Evolutionary conservation across 1,140 invertebrate species (phyloP), one percentile per base, ranked within the genome.

Genomic region (Eumaeus atala): DNA sequence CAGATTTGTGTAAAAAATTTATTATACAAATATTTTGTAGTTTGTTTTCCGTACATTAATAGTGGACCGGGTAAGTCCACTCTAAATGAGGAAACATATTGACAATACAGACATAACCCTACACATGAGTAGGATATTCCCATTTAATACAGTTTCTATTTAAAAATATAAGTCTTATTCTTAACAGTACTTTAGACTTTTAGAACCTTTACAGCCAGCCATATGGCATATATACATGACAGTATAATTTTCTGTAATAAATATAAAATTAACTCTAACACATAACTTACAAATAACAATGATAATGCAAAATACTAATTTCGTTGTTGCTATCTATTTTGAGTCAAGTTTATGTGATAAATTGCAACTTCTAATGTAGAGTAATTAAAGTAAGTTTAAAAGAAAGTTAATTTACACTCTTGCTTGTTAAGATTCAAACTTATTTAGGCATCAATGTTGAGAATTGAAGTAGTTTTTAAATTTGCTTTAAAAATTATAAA

Each of bases 21-120:
- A 78, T 77, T 76, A 74, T 75, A 77, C 72, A 74, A 77, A 75
- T 74, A 73, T 64, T 62, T 73, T 52, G 56, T 61, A 62, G 51
- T 63, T 54, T 2, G 21, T 60, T 63, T 50, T 69, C 65, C 62
- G 49, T 67, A 67, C 33, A 74, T 56, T 61, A 64, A 60, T 56
- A 58, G 42, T 59, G 34, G 51, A 68, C 62, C 65, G 62, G 64
- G 66, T 65, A 59, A 58, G 55, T 59, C 59, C 62, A 62, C 64
- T 57, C 40, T 51, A 51, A 48, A 51, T 34, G 21, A 54, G 37
- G 34, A 48, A 55, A 47, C 21, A 53, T 37, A n/a, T 12, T 38
- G 37, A 12, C 37, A 28, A 6, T 28, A 28, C 21, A 38, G 38
- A 40, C 48, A 59, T 56, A 40, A 57, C 35, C 35, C 12, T 40